Base-by-base conservation (phyloP, 1,140 invertebrate genomes). In the Berghia stephanieae region DNA sequence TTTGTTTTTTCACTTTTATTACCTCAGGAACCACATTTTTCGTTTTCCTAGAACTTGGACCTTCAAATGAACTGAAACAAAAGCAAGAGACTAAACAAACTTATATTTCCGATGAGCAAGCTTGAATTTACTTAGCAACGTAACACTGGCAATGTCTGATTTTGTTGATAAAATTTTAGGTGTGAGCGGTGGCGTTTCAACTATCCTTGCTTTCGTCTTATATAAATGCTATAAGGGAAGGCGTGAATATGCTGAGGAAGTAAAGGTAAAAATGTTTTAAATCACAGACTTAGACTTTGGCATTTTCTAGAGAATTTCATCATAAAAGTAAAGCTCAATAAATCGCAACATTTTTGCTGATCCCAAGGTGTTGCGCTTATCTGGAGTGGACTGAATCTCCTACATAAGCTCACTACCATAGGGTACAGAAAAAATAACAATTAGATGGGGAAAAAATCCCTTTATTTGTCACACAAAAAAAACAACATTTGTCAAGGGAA, bases 151-250 rank as follows among this genome's bases (percentile, higher is more conserved):
- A 36, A 70, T 70, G 68, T 27, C 21, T 24, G 78, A 79, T 43
- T 27, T 44, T 46, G 36, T 70, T 0, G 78, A 79, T 72, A 66
- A 43, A 38, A 16, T 72, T 27, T 18, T 79, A 24, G 71, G 67
- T 10, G 10, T 76, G 10, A 67, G 73, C 34, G 68, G 73, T 27
- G 57, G 67, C 10, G 1, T 79, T 6, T 36, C 73, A 16, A 52
- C 68, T 42, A 40, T 81, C 38, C 52, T 83, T 44, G 69, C 66
- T 38, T 72, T 69, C 27, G 36, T 75, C 8, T 76, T 83, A 31
- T 83, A 83, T 52, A 72, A 46, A 31, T 57, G 76, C 21, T 79
- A 82, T 44, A 80, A 73, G 49, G 77, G 27, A 34, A 73, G 71
- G 13, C 77, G 70, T 27, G 49, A 75, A 10, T 73, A 72, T 42